A percentile compares a stretch with the other conserved stretches of the same genome.
Conservation (phyloP, 2,888 invertebrate species). For the Subacronicta megacephala region DNA sequence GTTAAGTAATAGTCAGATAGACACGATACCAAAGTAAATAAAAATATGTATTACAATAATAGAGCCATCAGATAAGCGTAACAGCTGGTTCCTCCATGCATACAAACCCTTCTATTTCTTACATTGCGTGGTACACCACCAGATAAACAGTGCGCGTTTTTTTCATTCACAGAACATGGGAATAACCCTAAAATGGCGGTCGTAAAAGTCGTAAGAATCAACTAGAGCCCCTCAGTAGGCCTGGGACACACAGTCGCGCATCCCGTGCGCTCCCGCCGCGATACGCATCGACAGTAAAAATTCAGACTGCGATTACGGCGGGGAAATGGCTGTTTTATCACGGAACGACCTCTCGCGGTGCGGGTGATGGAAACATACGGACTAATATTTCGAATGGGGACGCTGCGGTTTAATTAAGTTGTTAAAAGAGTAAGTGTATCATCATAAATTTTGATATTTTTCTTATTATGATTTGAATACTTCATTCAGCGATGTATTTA, state of each 20-base stretch:
- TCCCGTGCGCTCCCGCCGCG: conserved; percentile 55
- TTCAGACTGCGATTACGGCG: conserved; percentile 78
- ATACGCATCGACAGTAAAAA: conserved; percentile 78
- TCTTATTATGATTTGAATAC: background rate
- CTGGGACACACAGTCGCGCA: conserved; percentile 33
- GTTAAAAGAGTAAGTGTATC: background rate
- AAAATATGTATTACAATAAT: too few relatives aligned
- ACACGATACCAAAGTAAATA: background rate
- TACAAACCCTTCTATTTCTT: conserved; percentile 14
- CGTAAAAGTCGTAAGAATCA: conserved; percentile 61
- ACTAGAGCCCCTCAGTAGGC: conserved; percentile 50
- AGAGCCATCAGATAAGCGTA: background rate
- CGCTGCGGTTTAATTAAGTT: background rate
- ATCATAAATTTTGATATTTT: background rate
- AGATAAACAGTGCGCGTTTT: conserved; percentile 42
- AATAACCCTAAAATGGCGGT: conserved; percentile 53
- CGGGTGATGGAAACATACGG: conserved; percentile 53
- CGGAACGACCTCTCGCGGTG: conserved; percentile 57
- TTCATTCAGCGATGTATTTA: background rate
- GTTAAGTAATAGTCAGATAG: too few relatives aligned
- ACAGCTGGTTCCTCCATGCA: conserved; percentile 1
- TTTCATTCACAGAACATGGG: conserved; percentile 57
- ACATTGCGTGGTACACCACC: conserved; percentile 33
- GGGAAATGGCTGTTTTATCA: conserved; percentile 84
- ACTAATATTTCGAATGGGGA: conserved; percentile 1